Evolutionary conservation across 2,888 invertebrate genomes (phyloP), one percentile per base, ranked within the genome.

Genomic region (Archaeoteleia sp.): DNA sequence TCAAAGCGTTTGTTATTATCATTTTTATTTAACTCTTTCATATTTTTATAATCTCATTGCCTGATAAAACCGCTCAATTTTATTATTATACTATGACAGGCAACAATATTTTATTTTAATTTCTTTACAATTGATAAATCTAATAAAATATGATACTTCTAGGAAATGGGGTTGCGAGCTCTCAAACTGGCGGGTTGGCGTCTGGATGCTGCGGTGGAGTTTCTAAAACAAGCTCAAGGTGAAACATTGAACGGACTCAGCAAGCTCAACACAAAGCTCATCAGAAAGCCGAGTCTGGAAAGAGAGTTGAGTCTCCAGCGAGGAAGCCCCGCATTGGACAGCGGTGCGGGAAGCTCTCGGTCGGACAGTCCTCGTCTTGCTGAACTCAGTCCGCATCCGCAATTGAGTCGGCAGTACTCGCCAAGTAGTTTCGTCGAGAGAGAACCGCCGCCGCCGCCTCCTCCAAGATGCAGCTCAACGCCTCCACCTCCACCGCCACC

Each of bases 281-380:
- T 92, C 71, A 90, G 95, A 46, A 95, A 95, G 83, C 94, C 95
- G 29, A 95, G 95, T 86, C 89, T 96, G 72, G 96, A 96, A 86
- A 89, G 95, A 42, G 95, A 95, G 83, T 86, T 93, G 60, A 91
- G 89, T 71, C 86, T 91, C 12, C 91, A 92, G 74, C 90, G 95
- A 66, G 93, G 94, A 45, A 95, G 95, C 82, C 95, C 96, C 5
- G 95, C 95, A 12, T 87, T 95, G 63, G 95, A 95, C 82, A 94
- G 94, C 51, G 95, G 95, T 10, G 95, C 95, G 8, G 95, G 95
- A 42, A 94, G 94, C 81, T 95, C 95, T 35, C 89, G 95, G 51
- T 96, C 96, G 3, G 96, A 96, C 82, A 95, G 95, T 83, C 95
- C 95, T 9, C 91, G 95, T 71, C 88, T 92, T 72, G 86, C 89